Percentiles rank a stretch among this genome's conserved stretches.
These are phyloP conservation scores for Yponomeuta evonymella DNA, from an alignment of 2,888 invertebrate genomes.

Conservation along the genomic window DNA sequence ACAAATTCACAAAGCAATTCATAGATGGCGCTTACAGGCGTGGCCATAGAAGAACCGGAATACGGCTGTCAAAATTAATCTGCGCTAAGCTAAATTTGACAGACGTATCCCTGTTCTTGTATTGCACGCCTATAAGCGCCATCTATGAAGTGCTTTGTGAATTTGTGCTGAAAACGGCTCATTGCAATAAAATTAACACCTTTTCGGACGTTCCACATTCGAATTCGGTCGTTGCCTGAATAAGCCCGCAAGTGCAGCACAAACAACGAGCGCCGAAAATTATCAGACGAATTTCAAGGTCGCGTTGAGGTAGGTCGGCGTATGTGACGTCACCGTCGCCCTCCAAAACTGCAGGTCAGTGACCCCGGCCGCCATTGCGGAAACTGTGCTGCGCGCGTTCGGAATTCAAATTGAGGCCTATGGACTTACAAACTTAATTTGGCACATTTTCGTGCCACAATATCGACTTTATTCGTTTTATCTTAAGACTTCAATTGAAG, in stretches of 20 bases:
- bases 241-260: not conserved
- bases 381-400: conserved; percentile 70
- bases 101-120: too few species aligned
- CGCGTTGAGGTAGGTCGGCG: conserved; percentile 65
- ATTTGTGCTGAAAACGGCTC: too few species aligned
- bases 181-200: too few species aligned
- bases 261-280: conserved; percentile 35
- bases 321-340: conserved; percentile 68
- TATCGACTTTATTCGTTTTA: conserved; percentile 28
- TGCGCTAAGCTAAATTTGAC: too few species aligned
- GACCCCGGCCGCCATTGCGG: conserved; percentile 66
- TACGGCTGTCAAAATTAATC: too few species aligned
- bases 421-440: conserved; percentile 23
- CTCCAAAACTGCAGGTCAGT: conserved; percentile 66
- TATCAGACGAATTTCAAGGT: conserved; percentile 51
- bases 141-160: too few species aligned
- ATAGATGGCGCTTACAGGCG: too few species aligned
- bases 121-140: too few species aligned
- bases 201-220: not conserved
- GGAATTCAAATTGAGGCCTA: conserved; percentile 71
- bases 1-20: too few species aligned
- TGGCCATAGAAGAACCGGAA: too few species aligned
- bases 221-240: conserved; percentile 1
- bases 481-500: conserved; percentile 1
- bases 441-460: not conserved